Evolutionary conservation across 2,797 vertebrate species (phyloP).

Genomic region (Thamnophis elegans): DNA sequence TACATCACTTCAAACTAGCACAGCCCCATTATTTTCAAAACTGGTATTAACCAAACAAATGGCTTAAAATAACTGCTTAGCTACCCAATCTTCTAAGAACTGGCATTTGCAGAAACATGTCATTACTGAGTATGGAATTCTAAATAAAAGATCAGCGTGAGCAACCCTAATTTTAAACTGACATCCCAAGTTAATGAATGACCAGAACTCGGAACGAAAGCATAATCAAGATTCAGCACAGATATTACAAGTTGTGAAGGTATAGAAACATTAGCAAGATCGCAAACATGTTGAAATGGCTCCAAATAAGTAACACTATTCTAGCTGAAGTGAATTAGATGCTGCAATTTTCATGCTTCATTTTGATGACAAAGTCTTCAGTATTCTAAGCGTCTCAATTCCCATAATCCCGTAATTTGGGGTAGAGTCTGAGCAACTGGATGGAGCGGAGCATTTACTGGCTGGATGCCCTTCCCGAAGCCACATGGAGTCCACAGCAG

Average conservation of each 20-base stretch:
- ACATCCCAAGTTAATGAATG: constrained; percentile 26
- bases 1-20: neutral
- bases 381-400: neutral
- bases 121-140: constrained; percentile 12
- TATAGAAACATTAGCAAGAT: constrained; percentile 18
- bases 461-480: neutral
- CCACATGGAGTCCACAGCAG: neutral
- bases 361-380: neutral
- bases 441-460: neutral
- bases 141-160: constrained; percentile 24
- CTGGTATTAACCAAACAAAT: constrained; percentile 10
- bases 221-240: constrained; percentile 15
- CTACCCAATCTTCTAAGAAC: neutral
- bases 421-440: neutral
- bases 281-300: neutral
- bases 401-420: neutral
- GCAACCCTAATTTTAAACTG: constrained; percentile 37
- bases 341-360: neutral
- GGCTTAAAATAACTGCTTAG: neutral
- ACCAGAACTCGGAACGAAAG: neutral
- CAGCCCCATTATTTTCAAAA: neutral
- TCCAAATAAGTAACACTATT: neutral
- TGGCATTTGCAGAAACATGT: neutral
- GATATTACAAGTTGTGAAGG: neutral
- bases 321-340: constrained; percentile 14